Conservation (phyloP, 1,140 invertebrate species). For the Lordiphosa stackelbergi region DNA sequence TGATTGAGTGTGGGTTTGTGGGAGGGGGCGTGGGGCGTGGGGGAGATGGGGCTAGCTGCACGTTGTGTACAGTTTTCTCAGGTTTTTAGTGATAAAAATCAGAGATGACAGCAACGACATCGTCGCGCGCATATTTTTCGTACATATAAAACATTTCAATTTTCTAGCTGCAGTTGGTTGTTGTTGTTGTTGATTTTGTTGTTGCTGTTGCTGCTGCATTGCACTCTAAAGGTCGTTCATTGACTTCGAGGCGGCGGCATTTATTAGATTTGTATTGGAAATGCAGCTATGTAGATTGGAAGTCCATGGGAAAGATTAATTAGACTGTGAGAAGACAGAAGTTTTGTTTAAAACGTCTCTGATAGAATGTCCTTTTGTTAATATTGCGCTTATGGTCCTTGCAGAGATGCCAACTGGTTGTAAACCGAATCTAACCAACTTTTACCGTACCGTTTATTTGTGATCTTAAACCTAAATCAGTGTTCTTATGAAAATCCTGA, state of each 20-base stretch:
- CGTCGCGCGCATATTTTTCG: slow-evolving; percentile 55
- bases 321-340: background rate
- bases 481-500: no score
- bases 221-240: slow-evolving; percentile 62
- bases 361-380: no score
- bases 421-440: no score
- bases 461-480: no score
- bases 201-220: slow-evolving; percentile 12
- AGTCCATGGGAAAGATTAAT: slow-evolving; percentile 40
- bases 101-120: slow-evolving; percentile 42
- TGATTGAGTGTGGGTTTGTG: slow-evolving; percentile 5
- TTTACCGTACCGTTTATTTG: no score
- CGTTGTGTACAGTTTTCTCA: slow-evolving; percentile 66
- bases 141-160: slow-evolving; percentile 34
- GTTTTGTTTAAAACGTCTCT: no score
- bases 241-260: slow-evolving; percentile 35
- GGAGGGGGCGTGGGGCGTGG: background rate
- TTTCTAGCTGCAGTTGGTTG: slow-evolving; percentile 21
- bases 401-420: no score
- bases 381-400: no score
- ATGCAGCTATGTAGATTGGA: slow-evolving; percentile 10
- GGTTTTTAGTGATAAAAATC: slow-evolving; percentile 28
- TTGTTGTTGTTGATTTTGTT: slow-evolving; percentile 2
- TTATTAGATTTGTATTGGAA: slow-evolving; percentile 26
- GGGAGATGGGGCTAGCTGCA: background rate